Evolutionary conservation across 2,888 invertebrate species (phyloP).

Genomic region (Pyrgus malvae): DNA sequence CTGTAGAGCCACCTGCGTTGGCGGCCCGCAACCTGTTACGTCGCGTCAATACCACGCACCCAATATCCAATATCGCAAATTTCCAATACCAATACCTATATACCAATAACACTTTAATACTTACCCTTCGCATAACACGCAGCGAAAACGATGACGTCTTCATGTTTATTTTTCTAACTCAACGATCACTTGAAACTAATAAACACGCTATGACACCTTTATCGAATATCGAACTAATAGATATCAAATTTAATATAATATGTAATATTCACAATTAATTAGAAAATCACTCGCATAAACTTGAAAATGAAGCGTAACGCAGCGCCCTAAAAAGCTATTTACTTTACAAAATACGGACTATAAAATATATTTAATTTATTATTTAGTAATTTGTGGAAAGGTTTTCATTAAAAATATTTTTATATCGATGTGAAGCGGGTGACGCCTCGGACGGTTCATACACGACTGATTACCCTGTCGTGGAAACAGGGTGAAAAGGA

Average conservation of each 20-base stretch:
- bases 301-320: background rate
- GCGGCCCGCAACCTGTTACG: slow-evolving; percentile 44
- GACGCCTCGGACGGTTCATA: slow-evolving; percentile 69
- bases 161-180: slow-evolving; percentile 79
- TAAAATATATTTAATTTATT: slow-evolving; percentile 42
- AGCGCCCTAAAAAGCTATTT: slow-evolving; percentile 8
- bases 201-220: slow-evolving; percentile 25
- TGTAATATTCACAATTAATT: background rate
- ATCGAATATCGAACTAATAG: too few species aligned
- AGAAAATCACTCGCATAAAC: slow-evolving; percentile 23
- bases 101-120: slow-evolving; percentile 47
- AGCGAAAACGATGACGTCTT: slow-evolving; percentile 90
- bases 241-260: slow-evolving; percentile 15
- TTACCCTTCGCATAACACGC: slow-evolving; percentile 90
- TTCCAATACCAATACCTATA: slow-evolving; percentile 17
- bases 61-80: slow-evolving; percentile 25
- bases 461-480: slow-evolving; percentile 73
- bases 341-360: background rate
- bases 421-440: slow-evolving; percentile 51
- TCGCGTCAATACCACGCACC: slow-evolving; percentile 30
- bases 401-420: slow-evolving; percentile 41
- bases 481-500: slow-evolving; percentile 75
- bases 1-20: slow-evolving; percentile 55
- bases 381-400: slow-evolving; percentile 33
- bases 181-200: slow-evolving; percentile 41